Evolutionary conservation across 2,797 vertebrate species (phyloP).

Genomic region (Crocidura indochinensis): DNA sequence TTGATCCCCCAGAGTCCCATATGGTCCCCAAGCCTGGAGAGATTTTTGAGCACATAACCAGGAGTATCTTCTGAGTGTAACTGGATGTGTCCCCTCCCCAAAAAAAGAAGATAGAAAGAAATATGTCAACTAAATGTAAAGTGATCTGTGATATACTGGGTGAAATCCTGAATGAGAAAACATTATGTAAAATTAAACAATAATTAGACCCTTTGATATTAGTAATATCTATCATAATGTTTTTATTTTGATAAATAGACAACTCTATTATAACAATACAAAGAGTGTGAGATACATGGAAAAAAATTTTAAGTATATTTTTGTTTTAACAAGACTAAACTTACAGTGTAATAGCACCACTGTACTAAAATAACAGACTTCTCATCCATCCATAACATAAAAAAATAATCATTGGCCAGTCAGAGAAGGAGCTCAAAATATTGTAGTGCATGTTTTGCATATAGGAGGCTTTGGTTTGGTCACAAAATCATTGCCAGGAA

Average conservation of each 20-base stretch:
- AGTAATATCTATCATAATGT: background rate
- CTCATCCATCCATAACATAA: background rate
- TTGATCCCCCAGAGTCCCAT: too few relatives aligned
- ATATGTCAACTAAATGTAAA: background rate
- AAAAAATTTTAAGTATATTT: background rate
- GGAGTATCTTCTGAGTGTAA: too few relatives aligned
- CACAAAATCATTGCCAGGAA: too few relatives aligned
- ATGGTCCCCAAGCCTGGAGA: too few relatives aligned
- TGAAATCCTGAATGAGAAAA: background rate
- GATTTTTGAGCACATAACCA: too few relatives aligned
- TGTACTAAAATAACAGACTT: background rate
- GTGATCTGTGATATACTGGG: background rate
- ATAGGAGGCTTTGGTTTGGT: too few relatives aligned
- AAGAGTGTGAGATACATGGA: background rate
- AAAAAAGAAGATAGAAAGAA: too few relatives aligned
- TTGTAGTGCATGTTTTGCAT: too few relatives aligned
- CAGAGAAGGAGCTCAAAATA: too few relatives aligned
- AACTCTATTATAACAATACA: background rate
- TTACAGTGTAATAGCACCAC: background rate
- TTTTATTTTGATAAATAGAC: background rate
- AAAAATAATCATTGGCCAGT: background rate
- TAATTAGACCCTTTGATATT: background rate
- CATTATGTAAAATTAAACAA: background rate
- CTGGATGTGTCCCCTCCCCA: too few relatives aligned
- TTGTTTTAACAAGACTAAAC: conserved; percentile 6